Evolutionary conservation across 2,113 vertebrate species (phyloP), one percentile per base, ranked within the genome.

Genomic region (Puffinus mauretanicus): DNA sequence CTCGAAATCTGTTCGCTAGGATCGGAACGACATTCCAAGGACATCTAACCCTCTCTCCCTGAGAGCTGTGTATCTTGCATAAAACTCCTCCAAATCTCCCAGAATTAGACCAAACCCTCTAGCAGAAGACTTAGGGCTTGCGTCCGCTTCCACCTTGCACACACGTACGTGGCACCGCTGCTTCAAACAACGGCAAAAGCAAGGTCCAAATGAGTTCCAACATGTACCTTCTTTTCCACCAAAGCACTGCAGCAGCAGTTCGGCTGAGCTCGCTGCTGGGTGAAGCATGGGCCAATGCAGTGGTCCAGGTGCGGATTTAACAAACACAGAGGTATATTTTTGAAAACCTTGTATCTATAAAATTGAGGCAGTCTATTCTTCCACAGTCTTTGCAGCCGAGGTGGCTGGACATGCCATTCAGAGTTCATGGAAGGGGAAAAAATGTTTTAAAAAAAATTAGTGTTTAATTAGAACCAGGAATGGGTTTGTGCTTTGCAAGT

Each of bases 141-240:
- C 4, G 3, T 9, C 47, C 2, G 6, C 58, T 36, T 38, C 36
- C 25, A 18, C 30, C 38, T 22, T 1, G 11, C 49, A 21, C 77
- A n/a, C 61, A 25, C 0, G 1, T 8, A 17, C 1, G 0, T 3
- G 24, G 77, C 49, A 40, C 49, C 61, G 7, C 36, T n/a, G 30
- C 30, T 29, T n/a, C 30, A 29, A 6, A 42, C 8, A 5, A 17
- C 0, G 8, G 61, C 30, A 13, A n/a, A 15, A 54, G 38, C 16
- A 7, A 27, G 18, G 30, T 21, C 49, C 40, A 5, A 6, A 18
- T 3, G 9, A 36, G 40, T 42, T 27, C 49, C 38, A 55, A 4
- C 19, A 2, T 1, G 3, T 7, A 18, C 40, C 12, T 29, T 10
- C 11, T 14, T 13, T 18, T 49, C 34, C 73, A 47, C 14, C 34